Evolutionary conservation across 2,888 invertebrate species (phyloP).

Genomic region (Heliconius charithonia): DNA sequence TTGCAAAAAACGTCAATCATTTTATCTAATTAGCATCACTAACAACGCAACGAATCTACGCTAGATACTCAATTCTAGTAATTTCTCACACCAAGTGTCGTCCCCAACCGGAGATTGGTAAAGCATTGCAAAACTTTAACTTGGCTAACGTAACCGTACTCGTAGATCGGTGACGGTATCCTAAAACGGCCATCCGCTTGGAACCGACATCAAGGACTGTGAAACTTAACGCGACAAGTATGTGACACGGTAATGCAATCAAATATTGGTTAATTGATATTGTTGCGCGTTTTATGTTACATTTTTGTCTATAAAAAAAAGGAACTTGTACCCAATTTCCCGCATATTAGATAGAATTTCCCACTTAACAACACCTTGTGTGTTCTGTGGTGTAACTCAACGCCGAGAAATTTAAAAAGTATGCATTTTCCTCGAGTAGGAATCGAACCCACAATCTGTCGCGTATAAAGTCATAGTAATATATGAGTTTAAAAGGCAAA

Average conservation of each 20-base stretch:
- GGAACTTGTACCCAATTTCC: background rate
- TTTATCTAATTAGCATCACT: constrained; percentile 51
- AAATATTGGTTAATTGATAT: constrained; percentile 3
- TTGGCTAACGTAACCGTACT: constrained; percentile 50
- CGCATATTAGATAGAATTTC: background rate
- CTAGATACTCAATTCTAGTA: constrained; percentile 57
- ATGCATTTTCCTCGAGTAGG: too few relatives aligned
- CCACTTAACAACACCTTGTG: too few relatives aligned
- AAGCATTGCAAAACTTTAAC: constrained; percentile 63
- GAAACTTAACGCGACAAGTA: constrained; percentile 25
- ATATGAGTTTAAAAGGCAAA: background rate
- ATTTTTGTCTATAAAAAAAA: background rate
- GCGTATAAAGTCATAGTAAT: background rate
- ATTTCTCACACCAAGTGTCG: constrained; percentile 67
- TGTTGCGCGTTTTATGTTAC: background rate
- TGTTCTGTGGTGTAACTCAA: too few relatives aligned
- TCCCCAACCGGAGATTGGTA: constrained; percentile 69
- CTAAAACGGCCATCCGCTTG: constrained; percentile 39
- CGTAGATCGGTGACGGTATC: constrained; percentile 34
- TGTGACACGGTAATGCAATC: constrained; percentile 22
- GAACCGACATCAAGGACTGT: constrained; percentile 33
- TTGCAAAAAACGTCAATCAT: background rate
- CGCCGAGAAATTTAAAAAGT: too few relatives aligned
- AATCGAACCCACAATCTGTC: too few relatives aligned
- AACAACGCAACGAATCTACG: constrained; percentile 41